phyloP scores from a whole-genome alignment of 1,140 invertebrate genomes.

The Melanaphis sacchari region DNA sequence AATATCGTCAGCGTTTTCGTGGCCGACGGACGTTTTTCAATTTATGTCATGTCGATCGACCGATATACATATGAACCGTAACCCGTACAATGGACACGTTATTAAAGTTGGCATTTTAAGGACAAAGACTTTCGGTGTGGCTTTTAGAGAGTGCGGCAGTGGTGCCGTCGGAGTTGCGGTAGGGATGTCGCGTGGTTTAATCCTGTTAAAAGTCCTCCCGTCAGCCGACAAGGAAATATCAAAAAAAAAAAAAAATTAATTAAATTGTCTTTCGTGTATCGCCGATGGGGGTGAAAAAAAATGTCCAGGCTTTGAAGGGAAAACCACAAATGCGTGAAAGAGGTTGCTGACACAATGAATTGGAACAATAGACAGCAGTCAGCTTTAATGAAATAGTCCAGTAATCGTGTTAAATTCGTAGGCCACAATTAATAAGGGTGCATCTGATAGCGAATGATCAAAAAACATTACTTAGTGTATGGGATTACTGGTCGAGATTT shows the following conservation, averaged over 20 bases:
- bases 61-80: not conserved
- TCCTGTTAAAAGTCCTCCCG: constrained; percentile 35
- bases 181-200: not conserved
- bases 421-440: not conserved
- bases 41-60: constrained; percentile 38
- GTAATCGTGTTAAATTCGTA: constrained; percentile 2
- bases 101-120: constrained; percentile 53
- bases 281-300: not conserved
- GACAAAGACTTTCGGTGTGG: constrained; percentile 22
- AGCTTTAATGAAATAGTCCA: not conserved
- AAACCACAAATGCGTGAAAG: constrained; percentile 30
- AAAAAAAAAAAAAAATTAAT: constrained; percentile 43
- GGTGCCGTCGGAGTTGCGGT: not conserved
- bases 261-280: constrained; percentile 33
- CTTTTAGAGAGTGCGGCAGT: not conserved
- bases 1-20: constrained; percentile 41
- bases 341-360: constrained; percentile 21
- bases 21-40: constrained; percentile 44
- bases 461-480: not conserved
- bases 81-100: constrained; percentile 35
- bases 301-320: not conserved
- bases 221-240: constrained; percentile 4
- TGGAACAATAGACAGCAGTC: not conserved
- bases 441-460: not conserved
- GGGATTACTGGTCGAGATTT: not conserved